Evolutionary conservation across 2,888 invertebrate genomes (phyloP).

Genomic region (Allacma fusca): DNA sequence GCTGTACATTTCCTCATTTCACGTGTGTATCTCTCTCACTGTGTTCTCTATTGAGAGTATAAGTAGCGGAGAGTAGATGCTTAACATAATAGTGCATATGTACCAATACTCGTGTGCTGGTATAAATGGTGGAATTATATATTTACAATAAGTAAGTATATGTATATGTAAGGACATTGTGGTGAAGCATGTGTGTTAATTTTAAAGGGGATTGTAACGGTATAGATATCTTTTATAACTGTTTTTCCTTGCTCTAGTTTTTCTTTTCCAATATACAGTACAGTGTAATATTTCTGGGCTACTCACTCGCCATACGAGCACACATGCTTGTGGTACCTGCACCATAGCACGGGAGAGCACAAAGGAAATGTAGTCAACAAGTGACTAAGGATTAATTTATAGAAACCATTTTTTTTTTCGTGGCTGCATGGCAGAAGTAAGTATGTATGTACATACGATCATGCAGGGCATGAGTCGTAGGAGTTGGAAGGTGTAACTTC

Average conservation of each 20-base stretch:
- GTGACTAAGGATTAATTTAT: constrained; percentile 12
- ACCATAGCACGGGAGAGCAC: not conserved
- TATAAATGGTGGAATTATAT: not conserved
- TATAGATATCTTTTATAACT: constrained; percentile 34
- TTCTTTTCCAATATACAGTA: not conserved
- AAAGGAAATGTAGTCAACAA: not conserved
- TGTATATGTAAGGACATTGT: not conserved
- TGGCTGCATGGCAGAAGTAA: not conserved
- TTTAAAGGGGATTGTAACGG: constrained; percentile 27
- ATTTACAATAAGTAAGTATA: not conserved
- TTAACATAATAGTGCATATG: not conserved
- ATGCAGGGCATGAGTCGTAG: not conserved
- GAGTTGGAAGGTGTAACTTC: not conserved
- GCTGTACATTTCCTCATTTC: constrained; percentile 35
- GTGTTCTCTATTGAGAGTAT: not conserved
- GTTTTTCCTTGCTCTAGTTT: constrained; percentile 45
- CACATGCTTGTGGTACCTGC: not conserved
- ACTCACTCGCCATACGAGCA: not conserved
- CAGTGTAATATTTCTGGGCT: not conserved
- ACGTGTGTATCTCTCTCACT: constrained; percentile 6
- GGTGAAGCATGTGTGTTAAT: not conserved
- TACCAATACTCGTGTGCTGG: not conserved
- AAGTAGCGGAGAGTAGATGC: constrained; percentile 6
- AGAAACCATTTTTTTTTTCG: not conserved
- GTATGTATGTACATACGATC: no score